Percentiles rank a stretch among this genome's conserved stretches.
Conservation (phyloP, 2,888 invertebrate species). For the Drosophila mercatorum region DNA sequence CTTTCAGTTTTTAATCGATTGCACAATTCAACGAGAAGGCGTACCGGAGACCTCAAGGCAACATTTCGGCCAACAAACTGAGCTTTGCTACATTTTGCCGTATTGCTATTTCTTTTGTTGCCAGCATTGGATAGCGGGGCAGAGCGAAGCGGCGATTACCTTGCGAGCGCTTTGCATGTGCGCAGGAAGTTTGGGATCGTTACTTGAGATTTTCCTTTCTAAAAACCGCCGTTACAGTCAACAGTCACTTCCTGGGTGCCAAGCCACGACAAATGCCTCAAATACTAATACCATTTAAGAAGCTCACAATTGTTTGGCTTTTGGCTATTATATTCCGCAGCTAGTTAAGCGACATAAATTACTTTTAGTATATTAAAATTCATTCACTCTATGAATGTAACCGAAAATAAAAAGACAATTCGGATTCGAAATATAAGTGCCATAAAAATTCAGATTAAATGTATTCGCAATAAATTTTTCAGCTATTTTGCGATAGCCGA, state of each 20-base stretch:
- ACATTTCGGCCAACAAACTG: slow-evolving; percentile 17
- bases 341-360: background rate
- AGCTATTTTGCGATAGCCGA: slow-evolving; percentile 5
- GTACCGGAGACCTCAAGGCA: slow-evolving; percentile 29
- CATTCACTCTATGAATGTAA: background rate
- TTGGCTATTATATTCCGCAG: background rate
- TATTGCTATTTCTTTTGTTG: slow-evolving; percentile 36
- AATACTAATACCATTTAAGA: slow-evolving; percentile 10
- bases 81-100: slow-evolving; percentile 30
- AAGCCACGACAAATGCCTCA: slow-evolving; percentile 19
- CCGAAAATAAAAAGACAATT: background rate
- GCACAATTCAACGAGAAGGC: slow-evolving; percentile 54
- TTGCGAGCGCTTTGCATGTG: slow-evolving; percentile 48
- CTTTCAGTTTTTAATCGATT: slow-evolving; percentile 53
- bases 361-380: background rate
- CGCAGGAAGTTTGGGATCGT: slow-evolving; percentile 43
- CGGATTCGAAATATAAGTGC: background rate
- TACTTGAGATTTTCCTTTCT: slow-evolving; percentile 59
- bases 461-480: background rate
- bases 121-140: slow-evolving; percentile 17
- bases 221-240: slow-evolving; percentile 31
- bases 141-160: slow-evolving; percentile 15
- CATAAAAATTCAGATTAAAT: slow-evolving; percentile 1
- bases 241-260: slow-evolving; percentile 53
- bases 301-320: background rate